Conservation (phyloP, 64 coral and sea anemone genomes). For the Actinia equina region DNA sequence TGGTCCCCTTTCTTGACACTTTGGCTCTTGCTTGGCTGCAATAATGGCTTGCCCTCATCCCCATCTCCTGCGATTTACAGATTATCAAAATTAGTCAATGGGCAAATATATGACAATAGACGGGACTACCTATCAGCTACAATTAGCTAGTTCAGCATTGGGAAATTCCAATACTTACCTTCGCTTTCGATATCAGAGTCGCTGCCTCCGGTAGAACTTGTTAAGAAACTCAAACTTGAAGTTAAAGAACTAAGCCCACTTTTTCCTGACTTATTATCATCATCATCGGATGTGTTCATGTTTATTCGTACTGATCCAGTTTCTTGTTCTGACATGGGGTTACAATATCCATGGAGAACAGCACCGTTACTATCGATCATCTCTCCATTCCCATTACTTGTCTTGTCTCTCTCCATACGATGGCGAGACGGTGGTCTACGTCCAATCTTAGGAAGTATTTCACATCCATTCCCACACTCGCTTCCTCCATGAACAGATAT, state of each 20-base stretch:
- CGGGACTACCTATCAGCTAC: no score
- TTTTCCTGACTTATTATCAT: conserved; percentile 46
- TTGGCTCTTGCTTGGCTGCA: conserved; percentile 4
- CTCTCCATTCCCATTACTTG: background rate
- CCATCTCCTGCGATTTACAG: background rate
- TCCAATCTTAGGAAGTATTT: conserved; percentile 56
- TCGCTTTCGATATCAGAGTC: conserved; percentile 87
- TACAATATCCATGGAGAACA: conserved; percentile 60
- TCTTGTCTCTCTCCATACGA: background rate
- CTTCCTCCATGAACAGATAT: conserved; percentile 70
- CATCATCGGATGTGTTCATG: conserved; percentile 13
- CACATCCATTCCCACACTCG: conserved; percentile 63
- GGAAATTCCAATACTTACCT: background rate
- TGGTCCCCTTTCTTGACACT: background rate
- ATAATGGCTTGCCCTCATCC: background rate
- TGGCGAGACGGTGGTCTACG: background rate
- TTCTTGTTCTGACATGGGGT: conserved; percentile 68
- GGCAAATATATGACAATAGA: no score
- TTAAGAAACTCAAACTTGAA: conserved; percentile 40
- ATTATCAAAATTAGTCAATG: background rate
- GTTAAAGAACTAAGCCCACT: conserved; percentile 65
- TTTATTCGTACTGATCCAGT: conserved; percentile 24
- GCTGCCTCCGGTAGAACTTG: conserved; percentile 57
- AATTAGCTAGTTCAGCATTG: background rate
- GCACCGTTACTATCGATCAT: background rate